Evolutionary conservation across 2,888 invertebrate genomes (phyloP), one percentile per base, ranked within the genome.

Genomic region (Phyto melanocephala): DNA sequence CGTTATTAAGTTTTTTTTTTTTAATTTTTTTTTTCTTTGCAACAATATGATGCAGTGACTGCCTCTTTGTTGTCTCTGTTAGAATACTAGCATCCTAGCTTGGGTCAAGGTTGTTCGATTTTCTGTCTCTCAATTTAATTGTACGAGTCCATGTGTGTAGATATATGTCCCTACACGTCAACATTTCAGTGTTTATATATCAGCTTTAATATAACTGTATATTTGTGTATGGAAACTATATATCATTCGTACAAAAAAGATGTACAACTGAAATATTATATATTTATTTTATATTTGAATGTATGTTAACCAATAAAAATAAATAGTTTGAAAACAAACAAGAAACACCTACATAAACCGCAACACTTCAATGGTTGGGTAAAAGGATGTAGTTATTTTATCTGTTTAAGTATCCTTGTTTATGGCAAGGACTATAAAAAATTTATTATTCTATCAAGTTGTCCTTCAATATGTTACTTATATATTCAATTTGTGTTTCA

Each of bases 81-180:
- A 58, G 63, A 68, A 58, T 50, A 22, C 50, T 67, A 8, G 15
- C 67, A 60, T 80, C 62, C 77, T 58, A 76, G 83, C 76, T 76
- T 84, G 78, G 84, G 85, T 85, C 85, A 85, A 85, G 85, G 85
- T 81, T 85, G 78, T 85, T 85, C 85, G 85, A 85, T 85, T 85
- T 85, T 83, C 62, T 70, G 56, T 65, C 63, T 72, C 68, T 70
- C 65, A 63, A 56, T 56, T 50, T 17, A 20, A 40, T 80, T 54
- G 7, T 60, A 47, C 50, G 33, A 47, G 17, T 58, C 11, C 24
- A 40, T 54, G 8, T 33, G 47, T 47, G 24, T 24, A 8, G 24
- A 1, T 40, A 10, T 17, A 28, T 33, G 11, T 37, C 6, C 4
- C 28, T 28, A 37, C 5, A 33, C 42, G 6, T 22, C 1, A 22